Conservation (phyloP, 2,797 vertebrate species). For the Lacerta agilis region DNA sequence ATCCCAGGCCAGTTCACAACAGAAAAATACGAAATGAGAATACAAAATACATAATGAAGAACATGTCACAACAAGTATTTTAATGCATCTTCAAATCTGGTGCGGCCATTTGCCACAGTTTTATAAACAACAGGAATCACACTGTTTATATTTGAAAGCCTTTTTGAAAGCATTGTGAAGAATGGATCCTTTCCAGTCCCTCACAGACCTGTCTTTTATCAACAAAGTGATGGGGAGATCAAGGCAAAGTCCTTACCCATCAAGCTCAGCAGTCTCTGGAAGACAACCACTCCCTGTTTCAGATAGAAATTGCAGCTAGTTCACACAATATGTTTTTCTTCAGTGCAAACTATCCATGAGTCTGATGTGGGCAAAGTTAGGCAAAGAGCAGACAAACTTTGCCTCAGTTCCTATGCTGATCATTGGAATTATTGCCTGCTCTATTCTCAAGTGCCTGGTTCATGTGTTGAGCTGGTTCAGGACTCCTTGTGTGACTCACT, state of each 20-base stretch:
- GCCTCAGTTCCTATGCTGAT: neutral
- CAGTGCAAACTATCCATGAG: neutral
- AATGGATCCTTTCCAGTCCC: neutral
- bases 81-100: neutral
- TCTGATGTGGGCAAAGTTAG: neutral
- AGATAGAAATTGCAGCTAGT: neutral
- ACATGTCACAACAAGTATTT: neutral
- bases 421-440: neutral
- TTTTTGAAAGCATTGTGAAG: neutral
- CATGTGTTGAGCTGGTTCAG: neutral
- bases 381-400: neutral
- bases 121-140: neutral
- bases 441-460: neutral
- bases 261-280: neutral
- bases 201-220: slow-evolving; percentile 1
- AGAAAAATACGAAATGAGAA: neutral
- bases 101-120: neutral
- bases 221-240: neutral
- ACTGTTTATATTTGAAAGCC: slow-evolving; percentile 4
- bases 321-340: neutral
- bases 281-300: neutral
- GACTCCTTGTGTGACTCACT: too few relatives aligned
- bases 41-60: neutral
- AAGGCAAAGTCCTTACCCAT: neutral
- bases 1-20: neutral